Percentiles rank a stretch among this genome's conserved stretches.
These are phyloP conservation scores for Drosophila funebris DNA, from an alignment of 1,140 invertebrate genomes.

Conservation along the genomic window DNA sequence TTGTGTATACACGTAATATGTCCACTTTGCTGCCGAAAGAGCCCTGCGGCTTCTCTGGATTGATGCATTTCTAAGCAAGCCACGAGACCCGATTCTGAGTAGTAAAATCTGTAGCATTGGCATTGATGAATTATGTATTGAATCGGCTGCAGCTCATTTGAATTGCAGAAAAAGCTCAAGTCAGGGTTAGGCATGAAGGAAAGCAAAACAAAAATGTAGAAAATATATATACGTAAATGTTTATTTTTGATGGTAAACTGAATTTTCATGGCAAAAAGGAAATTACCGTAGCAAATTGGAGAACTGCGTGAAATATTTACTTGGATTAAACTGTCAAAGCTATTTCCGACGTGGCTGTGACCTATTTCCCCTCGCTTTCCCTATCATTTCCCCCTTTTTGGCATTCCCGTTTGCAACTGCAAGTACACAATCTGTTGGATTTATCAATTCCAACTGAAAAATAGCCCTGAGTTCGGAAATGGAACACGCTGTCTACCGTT, in stretches of 20 bases:
- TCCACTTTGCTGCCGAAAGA: constrained; percentile 8
- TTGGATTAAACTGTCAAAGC: constrained; percentile 65
- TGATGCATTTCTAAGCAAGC: not conserved
- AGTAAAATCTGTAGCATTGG: constrained; percentile 1
- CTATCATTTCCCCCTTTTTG: not conserved
- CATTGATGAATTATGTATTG: constrained; percentile 44
- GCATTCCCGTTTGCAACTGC: not conserved
- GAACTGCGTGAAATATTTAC: constrained; percentile 35
- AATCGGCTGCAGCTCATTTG: constrained; percentile 14
- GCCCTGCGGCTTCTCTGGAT: not conserved
- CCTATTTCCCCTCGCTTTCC: constrained; percentile 35
- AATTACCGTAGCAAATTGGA: constrained; percentile 41
- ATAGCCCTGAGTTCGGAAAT: constrained; percentile 61
- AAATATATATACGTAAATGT: not conserved
- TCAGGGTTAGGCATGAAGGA: constrained; percentile 1
- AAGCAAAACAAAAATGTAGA: not conserved
- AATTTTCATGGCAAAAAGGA: constrained; percentile 25
- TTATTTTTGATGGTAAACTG: constrained; percentile 9
- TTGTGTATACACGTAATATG: not conserved
- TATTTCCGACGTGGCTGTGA: constrained; percentile 59
- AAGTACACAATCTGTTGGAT: constrained; percentile 40
- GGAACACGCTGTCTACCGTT: constrained; percentile 24
- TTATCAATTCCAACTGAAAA: constrained; percentile 68
- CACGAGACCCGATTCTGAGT: not conserved
- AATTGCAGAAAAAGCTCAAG: constrained; percentile 31